Base-by-base conservation (phyloP, 1,140 invertebrate genomes). In the Lamellibrachia luymesi region DNA sequence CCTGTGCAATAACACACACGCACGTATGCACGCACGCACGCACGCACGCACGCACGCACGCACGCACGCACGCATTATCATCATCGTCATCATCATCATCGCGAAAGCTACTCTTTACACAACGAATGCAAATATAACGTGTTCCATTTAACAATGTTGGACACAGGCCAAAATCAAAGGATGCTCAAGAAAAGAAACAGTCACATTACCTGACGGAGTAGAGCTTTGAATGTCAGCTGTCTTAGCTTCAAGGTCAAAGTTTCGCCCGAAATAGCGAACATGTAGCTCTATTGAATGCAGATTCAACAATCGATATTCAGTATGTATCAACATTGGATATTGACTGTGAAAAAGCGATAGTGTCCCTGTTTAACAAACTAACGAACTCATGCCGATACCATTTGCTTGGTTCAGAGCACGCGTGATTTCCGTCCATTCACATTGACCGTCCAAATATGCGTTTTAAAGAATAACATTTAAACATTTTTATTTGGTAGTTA, bases 191-290 rank as follows among this genome's bases (percentile, higher is more conserved):
- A 80, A 80, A 80, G 13, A 80, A 80, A 80, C 6, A 80, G 91
- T 25, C 51, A 50, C 91, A n/a, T 80, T 93, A 95, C 95, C 95
- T 96, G 96, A 94, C 96, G 94, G 17, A 97, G 89, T 94, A 97
- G 96, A 50, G 97, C 96, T 91, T 93, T 95, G 93, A 97, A 97
- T 22, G 96, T 95, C 92, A 95, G 93, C 13, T 96, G 91, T 90
- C 97, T 94, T 1, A 97, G 93, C 92, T 96, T 96, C 94, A 96
- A 95, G 0, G 97, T 97, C 51, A 97, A 93, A 25, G 94, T 94
- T 94, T 97, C 97, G 49, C 97, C 97, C 93, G 96, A 97, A 56
- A 97, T 95, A n/a, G 97, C 97, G 95, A 98, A 98, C 93, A 95
- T 97, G 95, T 97, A 98, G 22, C 95, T 95, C 96, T 95, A 92